These are phyloP conservation scores for Atrina japonica DNA, from an alignment of 2,888 invertebrate species.

Conservation along the genomic window DNA sequence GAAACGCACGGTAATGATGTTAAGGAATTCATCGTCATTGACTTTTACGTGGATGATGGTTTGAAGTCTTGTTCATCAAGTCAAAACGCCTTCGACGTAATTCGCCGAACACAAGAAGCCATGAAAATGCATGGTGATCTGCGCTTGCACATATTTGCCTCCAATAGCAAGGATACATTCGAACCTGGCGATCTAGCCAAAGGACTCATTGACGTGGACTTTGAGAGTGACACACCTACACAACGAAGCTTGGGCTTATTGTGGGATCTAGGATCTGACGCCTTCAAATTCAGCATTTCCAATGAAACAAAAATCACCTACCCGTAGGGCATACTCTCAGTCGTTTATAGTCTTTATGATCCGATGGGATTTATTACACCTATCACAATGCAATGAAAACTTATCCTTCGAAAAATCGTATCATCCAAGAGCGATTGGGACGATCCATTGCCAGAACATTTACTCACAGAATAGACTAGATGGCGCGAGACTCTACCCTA, in stretches of 20 bases:
- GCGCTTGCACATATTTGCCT: slow-evolving; percentile 49
- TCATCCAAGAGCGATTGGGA: slow-evolving; percentile 50
- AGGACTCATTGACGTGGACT: slow-evolving; percentile 35
- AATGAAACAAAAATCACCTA: slow-evolving; percentile 40
- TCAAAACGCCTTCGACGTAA: slow-evolving; percentile 28
- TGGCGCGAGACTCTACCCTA: slow-evolving; percentile 40
- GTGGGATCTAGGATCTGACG: slow-evolving; percentile 48
- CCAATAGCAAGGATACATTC: slow-evolving; percentile 50
- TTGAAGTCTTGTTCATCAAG: slow-evolving; percentile 31
- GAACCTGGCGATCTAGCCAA: slow-evolving; percentile 46
- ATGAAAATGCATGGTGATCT: slow-evolving; percentile 20
- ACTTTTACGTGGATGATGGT: slow-evolving; percentile 53
- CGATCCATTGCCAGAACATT: slow-evolving; percentile 43
- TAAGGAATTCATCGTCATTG: slow-evolving; percentile 34
- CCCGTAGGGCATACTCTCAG: slow-evolving; percentile 48
- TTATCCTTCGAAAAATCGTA: slow-evolving; percentile 49
- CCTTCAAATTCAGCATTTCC: slow-evolving; percentile 40
- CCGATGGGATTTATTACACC: slow-evolving; percentile 53
- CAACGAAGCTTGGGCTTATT: slow-evolving; percentile 50
- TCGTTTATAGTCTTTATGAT: slow-evolving; percentile 52
- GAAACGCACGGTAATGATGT: slow-evolving; percentile 13
- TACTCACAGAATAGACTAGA: slow-evolving; percentile 30
- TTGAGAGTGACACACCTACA: slow-evolving; percentile 38
- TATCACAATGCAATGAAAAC: slow-evolving; percentile 45
- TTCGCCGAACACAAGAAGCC: slow-evolving; percentile 39